Conservation (phyloP, 2,113 vertebrate species). For the Lichenostomus cassidix region DNA sequence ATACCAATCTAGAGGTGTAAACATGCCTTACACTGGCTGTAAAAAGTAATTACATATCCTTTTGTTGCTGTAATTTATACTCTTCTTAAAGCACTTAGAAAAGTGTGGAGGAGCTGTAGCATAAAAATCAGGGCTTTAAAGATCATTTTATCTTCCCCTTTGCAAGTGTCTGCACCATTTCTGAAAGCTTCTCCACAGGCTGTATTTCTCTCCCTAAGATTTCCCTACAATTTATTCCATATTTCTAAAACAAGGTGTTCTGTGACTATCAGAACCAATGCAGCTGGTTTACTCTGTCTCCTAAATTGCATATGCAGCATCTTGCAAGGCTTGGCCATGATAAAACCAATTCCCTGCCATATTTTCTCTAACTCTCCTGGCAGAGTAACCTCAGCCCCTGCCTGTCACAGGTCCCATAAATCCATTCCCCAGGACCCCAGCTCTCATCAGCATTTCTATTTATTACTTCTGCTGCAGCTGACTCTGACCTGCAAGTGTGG, state of each 20-base stretch:
- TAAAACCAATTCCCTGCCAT: background rate
- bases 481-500: background rate
- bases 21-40: constrained; percentile 33
- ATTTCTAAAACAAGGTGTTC: background rate
- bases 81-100: constrained; percentile 53
- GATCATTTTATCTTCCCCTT: constrained; percentile 2
- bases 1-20: constrained; percentile 48
- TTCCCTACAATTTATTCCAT: background rate
- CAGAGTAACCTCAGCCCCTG: background rate
- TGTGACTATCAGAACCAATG: background rate
- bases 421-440: background rate
- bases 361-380: background rate
- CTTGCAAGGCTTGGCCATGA: background rate
- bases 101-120: constrained; percentile 2
- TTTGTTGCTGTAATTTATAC: constrained; percentile 52
- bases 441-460: constrained; percentile 2
- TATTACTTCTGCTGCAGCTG: background rate
- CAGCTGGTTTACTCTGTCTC: background rate
- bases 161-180: background rate
- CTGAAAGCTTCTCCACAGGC: background rate
- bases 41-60: constrained; percentile 66
- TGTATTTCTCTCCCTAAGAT: background rate
- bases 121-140: constrained; percentile 35
- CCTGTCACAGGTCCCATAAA: background rate
- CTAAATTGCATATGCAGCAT: background rate